Conservation (phyloP, 1,140 invertebrate species). For the Heliconius nattereri region DNA sequence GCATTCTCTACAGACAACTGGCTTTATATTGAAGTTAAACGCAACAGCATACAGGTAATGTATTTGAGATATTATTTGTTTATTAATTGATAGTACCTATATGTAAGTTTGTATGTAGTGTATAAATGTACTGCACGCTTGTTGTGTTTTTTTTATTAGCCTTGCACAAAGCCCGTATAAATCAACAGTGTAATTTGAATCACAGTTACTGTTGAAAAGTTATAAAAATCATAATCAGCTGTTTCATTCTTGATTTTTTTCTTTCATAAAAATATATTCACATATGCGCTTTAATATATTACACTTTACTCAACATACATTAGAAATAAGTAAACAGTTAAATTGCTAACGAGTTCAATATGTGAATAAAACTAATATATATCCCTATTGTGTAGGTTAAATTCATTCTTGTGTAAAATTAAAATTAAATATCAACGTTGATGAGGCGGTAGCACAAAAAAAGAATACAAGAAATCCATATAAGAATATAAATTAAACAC, state of each 20-base stretch:
- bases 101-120: not conserved
- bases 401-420: too few species aligned
- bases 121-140: not conserved
- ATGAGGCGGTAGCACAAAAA: too few species aligned
- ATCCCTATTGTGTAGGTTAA: too few species aligned
- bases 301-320: too few species aligned
- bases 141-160: not conserved
- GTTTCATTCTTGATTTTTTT: not conserved
- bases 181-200: not conserved
- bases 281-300: too few species aligned
- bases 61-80: not conserved
- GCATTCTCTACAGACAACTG: slow-evolving; percentile 98
- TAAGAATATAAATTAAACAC: too few species aligned
- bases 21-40: slow-evolving; percentile 94
- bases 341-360: too few species aligned
- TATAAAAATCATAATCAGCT: not conserved
- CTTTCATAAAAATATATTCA: not conserved
- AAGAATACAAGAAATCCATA: too few species aligned
- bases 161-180: not conserved
- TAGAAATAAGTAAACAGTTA: too few species aligned
- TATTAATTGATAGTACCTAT: not conserved
- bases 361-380: too few species aligned
- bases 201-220: not conserved
- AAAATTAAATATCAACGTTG: too few species aligned
- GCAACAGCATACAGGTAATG: slow-evolving; percentile 92